Percentiles rank a stretch among this genome's conserved stretches.
Conservation (phyloP, 2,113 vertebrate species). For the Neotoma lepida region DNA sequence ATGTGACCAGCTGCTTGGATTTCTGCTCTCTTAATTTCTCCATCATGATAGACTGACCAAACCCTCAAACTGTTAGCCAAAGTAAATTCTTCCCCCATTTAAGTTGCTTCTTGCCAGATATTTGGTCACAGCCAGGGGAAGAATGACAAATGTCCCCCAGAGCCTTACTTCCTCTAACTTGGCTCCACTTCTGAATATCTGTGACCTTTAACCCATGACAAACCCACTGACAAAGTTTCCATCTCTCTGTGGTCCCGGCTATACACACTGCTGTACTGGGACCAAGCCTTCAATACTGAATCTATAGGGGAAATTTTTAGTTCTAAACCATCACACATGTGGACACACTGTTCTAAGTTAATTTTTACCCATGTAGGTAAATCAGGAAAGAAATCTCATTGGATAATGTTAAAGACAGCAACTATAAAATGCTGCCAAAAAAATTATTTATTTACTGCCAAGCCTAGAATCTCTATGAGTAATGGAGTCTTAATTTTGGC, state of each 20-base stretch:
- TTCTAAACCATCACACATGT: not conserved
- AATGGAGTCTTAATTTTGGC: not conserved
- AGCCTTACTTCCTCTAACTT: not conserved
- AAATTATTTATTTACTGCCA: slow-evolving; percentile 24
- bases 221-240: not conserved
- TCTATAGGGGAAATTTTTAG: not conserved
- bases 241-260: not conserved
- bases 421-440: not conserved
- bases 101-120: not conserved
- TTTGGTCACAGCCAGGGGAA: not conserved
- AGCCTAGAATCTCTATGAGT: not conserved
- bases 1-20: not conserved
- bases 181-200: not conserved
- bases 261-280: not conserved
- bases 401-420: not conserved
- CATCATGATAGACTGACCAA: not conserved
- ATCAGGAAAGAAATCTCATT: slow-evolving; percentile 31
- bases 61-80: not conserved
- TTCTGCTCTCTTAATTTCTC: not conserved
- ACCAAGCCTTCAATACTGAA: not conserved
- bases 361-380: slow-evolving; percentile 37
- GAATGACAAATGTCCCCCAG: not conserved
- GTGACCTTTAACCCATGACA: not conserved
- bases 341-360: not conserved
- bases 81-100: not conserved